Evolutionary conservation across 2,888 invertebrate genomes (phyloP), one percentile per base, ranked within the genome.

Genomic region (Doris montereyensis): DNA sequence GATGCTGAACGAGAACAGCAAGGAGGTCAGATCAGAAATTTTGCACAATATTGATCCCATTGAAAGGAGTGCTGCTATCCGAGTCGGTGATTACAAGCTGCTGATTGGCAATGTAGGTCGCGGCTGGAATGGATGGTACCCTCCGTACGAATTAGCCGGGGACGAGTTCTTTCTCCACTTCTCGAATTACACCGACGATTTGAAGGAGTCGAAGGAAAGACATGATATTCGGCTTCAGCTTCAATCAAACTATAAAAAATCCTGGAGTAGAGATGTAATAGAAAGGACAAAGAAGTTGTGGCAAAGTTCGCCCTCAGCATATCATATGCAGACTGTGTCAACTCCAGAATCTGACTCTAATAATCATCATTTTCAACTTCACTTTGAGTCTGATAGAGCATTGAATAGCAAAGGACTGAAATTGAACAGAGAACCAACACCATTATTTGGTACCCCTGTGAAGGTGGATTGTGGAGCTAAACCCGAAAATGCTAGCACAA

Each of bases 21-120:
- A 88, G 85, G 95, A 95, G 0, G 92, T 93, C 0, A 92, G 97
- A 65, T 93, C 91, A 0, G 93, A 93, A 26, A 91, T 97, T 17
- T 77, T 90, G 13, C 88, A 90, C 80, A 91, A 91, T 81, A 89
- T 90, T 76, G 90, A 90, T 77, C 88, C 88, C 1, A 76, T 72
- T 0, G 72, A 79, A 0, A 80, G 83, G 1, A 82, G 83, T 58
- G 84, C 84, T 8, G 88, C 86, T 3, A 74, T 91, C 13, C 81
- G 90, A 57, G 83, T 87, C 4, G 87, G 87, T 1, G 88, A 90
- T 62, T 88, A 87, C 82, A 91, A 91, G 78, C 79, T 90, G 8
- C 80, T 91, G 3, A 81, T 82, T 3, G 89, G 89, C 1, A 79
- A 86, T 77, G 82, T 87, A 3, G 84, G 84, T 1, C 5, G 5